Percentiles rank a stretch among this genome's conserved stretches.
Evolutionary conservation across 2,113 vertebrate species (phyloP).

Genomic region (Rhinolophus ferrumequinum): DNA sequence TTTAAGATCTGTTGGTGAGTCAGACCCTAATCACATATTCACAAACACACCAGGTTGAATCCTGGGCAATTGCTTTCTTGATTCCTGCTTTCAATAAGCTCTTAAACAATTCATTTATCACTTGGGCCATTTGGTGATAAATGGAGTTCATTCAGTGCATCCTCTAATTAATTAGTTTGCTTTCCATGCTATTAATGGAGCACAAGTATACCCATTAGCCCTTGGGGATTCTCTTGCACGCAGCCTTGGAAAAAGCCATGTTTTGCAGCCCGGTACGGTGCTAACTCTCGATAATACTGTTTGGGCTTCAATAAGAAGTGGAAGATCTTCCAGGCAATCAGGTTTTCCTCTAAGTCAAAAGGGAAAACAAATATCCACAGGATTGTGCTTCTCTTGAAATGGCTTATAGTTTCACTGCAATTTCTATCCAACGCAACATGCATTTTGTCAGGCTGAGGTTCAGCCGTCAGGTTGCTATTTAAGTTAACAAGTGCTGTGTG

Average conservation of each 20-base stretch:
- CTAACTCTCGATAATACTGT: neutral
- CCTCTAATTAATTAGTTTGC: constrained; percentile 81
- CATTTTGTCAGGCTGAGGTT: constrained; percentile 63
- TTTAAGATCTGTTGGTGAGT: neutral
- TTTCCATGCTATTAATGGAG: constrained; percentile 73
- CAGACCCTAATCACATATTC: neutral
- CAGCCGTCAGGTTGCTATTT: constrained; percentile 79
- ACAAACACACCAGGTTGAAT: neutral
- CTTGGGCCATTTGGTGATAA: constrained; percentile 79
- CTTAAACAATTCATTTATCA: constrained; percentile 78
- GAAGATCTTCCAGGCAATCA: neutral
- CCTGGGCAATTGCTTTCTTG: neutral
- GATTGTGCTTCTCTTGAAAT: neutral
- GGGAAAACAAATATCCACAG: neutral
- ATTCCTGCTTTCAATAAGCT: constrained; percentile 78
- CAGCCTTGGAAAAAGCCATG: neutral
- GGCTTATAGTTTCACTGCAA: neutral
- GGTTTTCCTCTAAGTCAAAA: neutral
- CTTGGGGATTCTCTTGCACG: neutral
- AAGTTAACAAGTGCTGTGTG: constrained; percentile 81
- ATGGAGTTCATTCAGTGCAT: constrained; percentile 75
- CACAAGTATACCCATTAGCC: constrained; percentile 21
- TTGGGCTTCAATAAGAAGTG: neutral
- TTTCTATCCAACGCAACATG: neutral
- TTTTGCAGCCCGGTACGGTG: neutral